Evolutionary conservation across 2,888 invertebrate species (phyloP).

Genomic region (Deroplatys truncata): DNA sequence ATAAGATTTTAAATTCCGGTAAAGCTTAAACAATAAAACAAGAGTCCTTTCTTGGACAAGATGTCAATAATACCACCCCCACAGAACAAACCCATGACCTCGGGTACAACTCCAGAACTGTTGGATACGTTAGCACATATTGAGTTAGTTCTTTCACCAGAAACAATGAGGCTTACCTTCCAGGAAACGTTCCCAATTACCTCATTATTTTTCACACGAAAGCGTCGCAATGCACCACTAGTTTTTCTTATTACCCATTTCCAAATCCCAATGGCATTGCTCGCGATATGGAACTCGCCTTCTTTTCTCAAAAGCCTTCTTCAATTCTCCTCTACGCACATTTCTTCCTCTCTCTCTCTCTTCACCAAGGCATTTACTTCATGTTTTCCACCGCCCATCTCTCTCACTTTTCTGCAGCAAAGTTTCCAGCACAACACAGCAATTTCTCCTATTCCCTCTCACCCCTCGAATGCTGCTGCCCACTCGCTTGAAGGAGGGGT

Average conservation of each 20-base stretch:
- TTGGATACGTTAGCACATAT: too few relatives aligned
- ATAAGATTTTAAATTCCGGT: too few relatives aligned
- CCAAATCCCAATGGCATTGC: neutral
- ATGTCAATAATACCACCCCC: too few relatives aligned
- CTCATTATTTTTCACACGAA: neutral
- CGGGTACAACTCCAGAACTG: too few relatives aligned
- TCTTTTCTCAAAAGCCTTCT: neutral
- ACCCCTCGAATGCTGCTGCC: neutral
- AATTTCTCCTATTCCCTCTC: constrained; percentile 6
- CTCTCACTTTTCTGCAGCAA: constrained; percentile 4
- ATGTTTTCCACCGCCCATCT: neutral
- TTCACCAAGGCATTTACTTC: neutral
- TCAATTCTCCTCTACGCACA: neutral
- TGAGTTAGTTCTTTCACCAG: neutral
- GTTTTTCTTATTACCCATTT: neutral
- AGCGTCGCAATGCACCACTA: neutral
- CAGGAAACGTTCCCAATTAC: neutral
- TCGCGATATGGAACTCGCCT: neutral
- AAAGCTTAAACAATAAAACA: too few relatives aligned
- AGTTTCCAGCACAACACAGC: constrained; percentile 22
- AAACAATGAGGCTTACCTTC: neutral
- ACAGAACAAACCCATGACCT: too few relatives aligned
- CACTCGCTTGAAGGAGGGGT: neutral
- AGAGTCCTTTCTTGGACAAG: too few relatives aligned
- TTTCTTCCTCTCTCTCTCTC: neutral